Evolutionary conservation across 2,113 vertebrate genomes (phyloP), one percentile per base, ranked within the genome.

Genomic region (Triplophysa rosa): DNA sequence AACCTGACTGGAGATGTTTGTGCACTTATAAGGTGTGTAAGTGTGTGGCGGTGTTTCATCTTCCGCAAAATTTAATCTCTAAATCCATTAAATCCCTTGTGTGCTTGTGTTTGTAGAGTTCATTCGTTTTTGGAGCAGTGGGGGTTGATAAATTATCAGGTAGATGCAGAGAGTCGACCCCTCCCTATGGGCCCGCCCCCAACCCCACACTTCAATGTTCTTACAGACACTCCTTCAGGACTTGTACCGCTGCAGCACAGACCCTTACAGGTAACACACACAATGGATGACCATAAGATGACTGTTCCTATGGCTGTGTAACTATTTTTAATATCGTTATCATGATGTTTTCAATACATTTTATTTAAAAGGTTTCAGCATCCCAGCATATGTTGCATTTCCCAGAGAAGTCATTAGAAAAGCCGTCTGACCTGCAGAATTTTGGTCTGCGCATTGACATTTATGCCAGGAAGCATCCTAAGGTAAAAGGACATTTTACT

Each of bases 61-160:
- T 74, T 11, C 72, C 37, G 56, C 2, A 63, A 3, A 56, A 0
- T 29, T 0, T 9, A 24, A n/a, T 33, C 4, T 37, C 61, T 52
- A 4, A 59, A 24, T 85, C 26, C 61, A 24, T n/a, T 14, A 33
- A 17, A 58, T 24, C 47, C 5, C 63, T 33, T 40, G 24, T 56
- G 29, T 79, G 2, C 67, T 12, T 64, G 23, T 66, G 42, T 83
- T 19, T 84, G 3, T 24, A 99, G 98, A 84, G 96, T 98, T 2
- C 98, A 99, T 23, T 95, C 98, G 0, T 95, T 99, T 80, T 89
- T 99, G 91, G 98, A 99, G 89, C 98, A 99, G 83, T 99, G 98
- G 98, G 98, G 98, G 4, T 92, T 99, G 63, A 95, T 99, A 14
- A 99, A 99, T 87, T 99, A 99, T 87, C 98, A 99, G 78, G 98